phyloP scores from a whole-genome alignment of 2,888 invertebrate species.

The Timema podura region DNA sequence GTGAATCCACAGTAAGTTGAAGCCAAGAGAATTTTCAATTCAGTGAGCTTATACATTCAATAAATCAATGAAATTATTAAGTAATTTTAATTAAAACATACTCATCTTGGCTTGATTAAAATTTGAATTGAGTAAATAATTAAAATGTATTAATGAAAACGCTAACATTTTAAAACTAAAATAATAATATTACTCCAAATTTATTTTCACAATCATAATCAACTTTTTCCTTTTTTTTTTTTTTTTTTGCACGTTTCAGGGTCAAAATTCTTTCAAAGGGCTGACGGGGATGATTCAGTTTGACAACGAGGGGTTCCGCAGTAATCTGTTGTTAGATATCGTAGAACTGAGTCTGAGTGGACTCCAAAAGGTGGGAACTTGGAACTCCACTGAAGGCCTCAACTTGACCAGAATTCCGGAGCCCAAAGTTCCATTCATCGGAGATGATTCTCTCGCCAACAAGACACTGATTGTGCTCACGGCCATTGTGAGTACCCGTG shows the following conservation, averaged over 20 bases:
- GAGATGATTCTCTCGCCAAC: slow-evolving; percentile 42
- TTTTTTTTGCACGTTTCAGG: not conserved
- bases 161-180: no score
- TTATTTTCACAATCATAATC: no score
- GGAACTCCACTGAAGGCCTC: slow-evolving; percentile 62
- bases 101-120: no score
- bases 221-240: no score
- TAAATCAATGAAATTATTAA: no score
- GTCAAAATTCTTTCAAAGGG: slow-evolving; percentile 42
- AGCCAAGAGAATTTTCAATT: no score
- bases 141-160: no score
- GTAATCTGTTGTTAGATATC: slow-evolving; percentile 64
- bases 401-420: slow-evolving; percentile 38
- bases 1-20: no score
- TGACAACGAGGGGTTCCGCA: slow-evolving; percentile 51
- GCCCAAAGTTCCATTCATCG: slow-evolving; percentile 29
- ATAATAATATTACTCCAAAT: no score
- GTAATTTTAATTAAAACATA: no score
- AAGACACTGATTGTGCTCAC: slow-evolving; percentile 51
- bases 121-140: no score
- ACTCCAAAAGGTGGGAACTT: slow-evolving; percentile 61
- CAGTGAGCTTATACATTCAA: no score
- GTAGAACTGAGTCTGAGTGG: slow-evolving; percentile 61
- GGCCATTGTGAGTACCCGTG: slow-evolving; percentile 45
- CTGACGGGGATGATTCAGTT: slow-evolving; percentile 46